Conservation (phyloP, 1,140 invertebrate species). For the Aphaenogaster floridana region DNA sequence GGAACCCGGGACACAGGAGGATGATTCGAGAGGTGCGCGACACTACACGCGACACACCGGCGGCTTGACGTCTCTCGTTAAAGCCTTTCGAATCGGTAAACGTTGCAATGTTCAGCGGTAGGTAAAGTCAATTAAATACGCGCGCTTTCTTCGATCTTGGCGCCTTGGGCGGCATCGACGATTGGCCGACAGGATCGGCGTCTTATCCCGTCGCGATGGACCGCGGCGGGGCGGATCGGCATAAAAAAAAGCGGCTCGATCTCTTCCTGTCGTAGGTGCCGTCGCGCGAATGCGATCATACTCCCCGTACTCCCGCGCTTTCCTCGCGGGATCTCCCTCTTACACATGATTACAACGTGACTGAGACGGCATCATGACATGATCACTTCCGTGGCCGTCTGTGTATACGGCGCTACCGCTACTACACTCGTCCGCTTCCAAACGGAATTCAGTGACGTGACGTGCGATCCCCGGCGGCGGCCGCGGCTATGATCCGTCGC, state of each 20-base stretch:
- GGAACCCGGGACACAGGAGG: background rate
- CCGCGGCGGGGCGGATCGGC: background rate
- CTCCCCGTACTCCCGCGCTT: constrained; percentile 18
- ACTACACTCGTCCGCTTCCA: constrained; percentile 17
- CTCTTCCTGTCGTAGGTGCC: background rate
- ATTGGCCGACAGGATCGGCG: background rate
- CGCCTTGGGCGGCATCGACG: background rate
- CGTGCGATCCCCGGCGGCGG: constrained; percentile 34
- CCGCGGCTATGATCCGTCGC: constrained; percentile 56
- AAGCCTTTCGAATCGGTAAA: constrained; percentile 27
- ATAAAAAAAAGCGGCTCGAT: constrained; percentile 14
- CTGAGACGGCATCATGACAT: constrained; percentile 56
- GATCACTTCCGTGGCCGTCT: constrained; percentile 63
- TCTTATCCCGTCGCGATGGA: background rate
- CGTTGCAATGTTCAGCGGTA: constrained; percentile 25
- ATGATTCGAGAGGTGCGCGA: background rate
- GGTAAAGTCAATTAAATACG: constrained; percentile 63
- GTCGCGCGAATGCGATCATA: background rate
- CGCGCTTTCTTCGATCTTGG: constrained; percentile 39
- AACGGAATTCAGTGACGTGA: constrained; percentile 23
- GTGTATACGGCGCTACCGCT: constrained; percentile 21
- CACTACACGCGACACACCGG: background rate
- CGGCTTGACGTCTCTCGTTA: background rate
- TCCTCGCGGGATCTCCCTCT: constrained; percentile 10
- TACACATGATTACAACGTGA: constrained; percentile 55